These are phyloP conservation scores for Mythimna vitellina DNA, from an alignment of 2,888 invertebrate species.

Conservation along the genomic window DNA sequence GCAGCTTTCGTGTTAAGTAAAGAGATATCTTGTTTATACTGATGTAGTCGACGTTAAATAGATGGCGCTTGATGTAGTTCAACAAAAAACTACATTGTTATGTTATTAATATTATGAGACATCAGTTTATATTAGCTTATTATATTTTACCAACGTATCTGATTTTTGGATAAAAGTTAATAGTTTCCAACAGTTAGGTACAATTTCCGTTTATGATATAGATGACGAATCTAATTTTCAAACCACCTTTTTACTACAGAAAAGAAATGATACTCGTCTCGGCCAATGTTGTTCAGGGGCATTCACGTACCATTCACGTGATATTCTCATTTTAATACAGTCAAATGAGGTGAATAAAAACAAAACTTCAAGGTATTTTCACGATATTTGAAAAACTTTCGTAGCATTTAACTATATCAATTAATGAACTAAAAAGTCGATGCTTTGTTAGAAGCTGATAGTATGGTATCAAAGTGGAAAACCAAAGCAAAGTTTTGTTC, in stretches of 20 bases:
- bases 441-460: too few species aligned
- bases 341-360: too few species aligned
- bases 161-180: neutral
- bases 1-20: neutral
- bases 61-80: neutral
- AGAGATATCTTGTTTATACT: neutral
- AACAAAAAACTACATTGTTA: neutral
- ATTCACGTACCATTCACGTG: neutral
- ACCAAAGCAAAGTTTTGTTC: too few species aligned
- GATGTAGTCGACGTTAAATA: neutral
- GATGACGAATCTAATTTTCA: neutral
- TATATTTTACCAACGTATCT: too few species aligned
- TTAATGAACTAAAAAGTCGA: too few species aligned
- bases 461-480: too few species aligned
- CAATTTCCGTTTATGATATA: neutral
- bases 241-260: neutral
- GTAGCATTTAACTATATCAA: too few species aligned
- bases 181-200: neutral
- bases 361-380: too few species aligned
- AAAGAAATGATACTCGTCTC: neutral
- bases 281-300: neutral
- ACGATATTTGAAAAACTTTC: too few species aligned
- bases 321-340: conserved; percentile 29
- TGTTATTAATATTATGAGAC: too few species aligned
- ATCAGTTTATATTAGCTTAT: too few species aligned